Conservation (phyloP, 2,113 vertebrate genomes). For the Poicephalus meyeri region DNA sequence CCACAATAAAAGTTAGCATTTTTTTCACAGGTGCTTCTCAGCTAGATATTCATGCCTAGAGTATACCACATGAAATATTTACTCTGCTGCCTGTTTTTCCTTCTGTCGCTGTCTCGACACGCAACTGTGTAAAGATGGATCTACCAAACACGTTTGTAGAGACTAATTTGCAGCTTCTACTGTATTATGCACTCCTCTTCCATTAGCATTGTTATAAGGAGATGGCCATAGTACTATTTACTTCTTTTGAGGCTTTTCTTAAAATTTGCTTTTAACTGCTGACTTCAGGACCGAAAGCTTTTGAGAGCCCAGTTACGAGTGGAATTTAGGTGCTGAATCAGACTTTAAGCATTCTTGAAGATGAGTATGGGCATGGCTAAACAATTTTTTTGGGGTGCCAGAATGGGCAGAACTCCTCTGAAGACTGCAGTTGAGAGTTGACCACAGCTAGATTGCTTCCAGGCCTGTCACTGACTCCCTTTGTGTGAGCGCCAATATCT, state of each 20-base stretch:
- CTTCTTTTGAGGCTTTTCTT: not conserved
- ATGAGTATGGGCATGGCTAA: not conserved
- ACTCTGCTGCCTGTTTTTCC: not conserved
- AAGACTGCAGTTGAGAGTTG: not conserved
- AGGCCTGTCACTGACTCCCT: not conserved
- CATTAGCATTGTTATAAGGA: not conserved
- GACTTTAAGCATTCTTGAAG: not conserved
- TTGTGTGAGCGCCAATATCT: rapidly evolving
- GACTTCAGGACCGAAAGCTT: not conserved
- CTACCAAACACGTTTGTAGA: not conserved
- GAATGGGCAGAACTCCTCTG: not conserved
- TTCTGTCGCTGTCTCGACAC: not conserved
- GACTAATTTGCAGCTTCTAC: not conserved
- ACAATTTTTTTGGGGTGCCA: not conserved
- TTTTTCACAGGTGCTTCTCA: not conserved
- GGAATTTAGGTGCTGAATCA: not conserved
- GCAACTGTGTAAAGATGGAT: not conserved
- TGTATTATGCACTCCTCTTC: not conserved
- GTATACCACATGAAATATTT: not conserved
- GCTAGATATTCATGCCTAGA: not conserved
- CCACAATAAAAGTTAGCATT: not conserved
- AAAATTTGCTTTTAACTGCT: not conserved
- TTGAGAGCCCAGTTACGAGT: not conserved
- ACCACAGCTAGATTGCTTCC: not conserved
- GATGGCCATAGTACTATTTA: not conserved